Evolutionary conservation across 1,140 invertebrate genomes (phyloP).

Genomic region (Achatina immaculata): DNA sequence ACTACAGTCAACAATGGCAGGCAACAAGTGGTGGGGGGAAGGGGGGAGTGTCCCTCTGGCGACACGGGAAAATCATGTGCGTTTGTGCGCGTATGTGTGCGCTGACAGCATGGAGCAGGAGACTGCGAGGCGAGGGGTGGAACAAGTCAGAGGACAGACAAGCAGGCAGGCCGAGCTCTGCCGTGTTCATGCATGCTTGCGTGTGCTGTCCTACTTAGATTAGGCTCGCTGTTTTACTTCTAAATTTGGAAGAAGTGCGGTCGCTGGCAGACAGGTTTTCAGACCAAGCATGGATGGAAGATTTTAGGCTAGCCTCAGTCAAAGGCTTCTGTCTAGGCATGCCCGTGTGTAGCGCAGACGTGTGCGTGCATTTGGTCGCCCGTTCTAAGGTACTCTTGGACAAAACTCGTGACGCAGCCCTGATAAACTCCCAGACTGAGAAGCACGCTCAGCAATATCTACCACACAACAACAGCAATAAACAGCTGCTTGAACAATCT

Average conservation of each 20-base stretch:
- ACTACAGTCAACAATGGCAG: neutral
- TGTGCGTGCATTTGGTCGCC: constrained; percentile 20
- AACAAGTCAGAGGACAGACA: neutral
- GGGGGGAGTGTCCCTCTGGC: neutral
- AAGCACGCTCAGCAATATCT: neutral
- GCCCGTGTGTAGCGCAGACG: neutral
- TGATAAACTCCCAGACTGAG: neutral
- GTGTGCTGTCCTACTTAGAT: constrained; percentile 34
- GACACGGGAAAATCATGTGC: constrained; percentile 2
- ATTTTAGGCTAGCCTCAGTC: neutral
- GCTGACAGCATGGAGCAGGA: neutral
- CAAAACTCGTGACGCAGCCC: neutral
- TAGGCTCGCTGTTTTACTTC: constrained; percentile 11
- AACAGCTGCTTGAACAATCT: too few relatives aligned
- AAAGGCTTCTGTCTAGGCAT: constrained; percentile 1
- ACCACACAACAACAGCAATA: too few relatives aligned
- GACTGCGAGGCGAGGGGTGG: neutral
- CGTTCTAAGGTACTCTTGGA: neutral
- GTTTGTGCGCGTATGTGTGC: constrained; percentile 7
- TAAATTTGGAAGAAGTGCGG: constrained; percentile 22
- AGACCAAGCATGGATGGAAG: constrained; percentile 13
- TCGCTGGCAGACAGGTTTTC: constrained; percentile 13
- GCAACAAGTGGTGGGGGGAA: neutral
- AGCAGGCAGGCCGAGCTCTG: neutral
- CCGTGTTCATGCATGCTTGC: constrained; percentile 29